Base-by-base conservation (phyloP, 1,140 invertebrate genomes). In the Chrysomallon squamiferum region DNA sequence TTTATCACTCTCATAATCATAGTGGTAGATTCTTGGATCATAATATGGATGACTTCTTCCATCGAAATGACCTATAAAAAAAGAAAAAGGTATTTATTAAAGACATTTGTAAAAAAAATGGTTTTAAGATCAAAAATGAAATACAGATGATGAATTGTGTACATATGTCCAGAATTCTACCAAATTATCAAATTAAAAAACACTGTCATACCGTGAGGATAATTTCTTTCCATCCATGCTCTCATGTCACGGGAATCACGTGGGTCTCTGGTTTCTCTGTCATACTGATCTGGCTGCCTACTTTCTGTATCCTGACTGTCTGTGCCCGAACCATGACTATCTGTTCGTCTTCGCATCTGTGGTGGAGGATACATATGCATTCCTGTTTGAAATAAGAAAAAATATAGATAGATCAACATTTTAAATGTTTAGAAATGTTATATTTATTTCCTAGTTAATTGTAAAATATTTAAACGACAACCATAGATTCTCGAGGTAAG, bases 261-360 rank as follows among this genome's bases (percentile, higher is more conserved):
- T 13, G 72, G 72, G 43, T 77, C 75, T 56, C 75, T 65, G 29
- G 62, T 33, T 57, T 58, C 68, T 7, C 63, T 66, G 54, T 76
- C 78, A 63, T 63, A 78, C 41, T 66, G 62, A n/a, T 82, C 80
- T 27, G 73, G 74, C n/a, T 73, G 70, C 50, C 79, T 63, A 43
- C 68, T 59, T 56, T 80, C 76, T 52, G 79, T 74, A 54, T 82
- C 80, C 35, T 80, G 81, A 66, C 78, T 82, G 15, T 85, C 84
- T 65, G 78, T 79, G 15, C 76, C 84, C 47, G 84, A 84, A 4
- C 82, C 82, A 74, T 84, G 83, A 72, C 83, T 85, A 62, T 84
- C 82, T 57, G 81, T 84, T 22, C 84, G 74, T 29, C 70, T 72
- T 29, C 80, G 62, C 33, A 73, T 38, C 52, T 80, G 65, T 58